A percentile compares a stretch with the other conserved stretches of the same genome.
These are phyloP conservation scores for Lacanobia oleracea DNA, from an alignment of 2,888 invertebrate genomes.

Conservation along the genomic window DNA sequence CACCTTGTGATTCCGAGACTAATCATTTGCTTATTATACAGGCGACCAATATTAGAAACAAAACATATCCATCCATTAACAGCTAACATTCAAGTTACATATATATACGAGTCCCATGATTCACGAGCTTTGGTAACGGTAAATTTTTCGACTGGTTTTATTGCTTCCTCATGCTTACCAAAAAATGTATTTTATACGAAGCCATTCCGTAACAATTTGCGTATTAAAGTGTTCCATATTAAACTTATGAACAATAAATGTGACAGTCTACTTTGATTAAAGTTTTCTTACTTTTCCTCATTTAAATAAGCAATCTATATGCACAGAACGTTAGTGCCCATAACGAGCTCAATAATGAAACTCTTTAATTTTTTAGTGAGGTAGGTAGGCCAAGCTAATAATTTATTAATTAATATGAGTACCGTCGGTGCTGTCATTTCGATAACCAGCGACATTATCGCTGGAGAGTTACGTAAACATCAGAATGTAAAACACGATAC, in stretches of 20 bases:
- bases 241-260: slow-evolving; percentile 51
- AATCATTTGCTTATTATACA: slow-evolving; percentile 24
- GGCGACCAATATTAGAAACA: slow-evolving; percentile 12
- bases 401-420: slow-evolving; percentile 88
- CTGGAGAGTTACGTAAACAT: slow-evolving; percentile 89
- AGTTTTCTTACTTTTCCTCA: slow-evolving; percentile 77
- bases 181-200: slow-evolving; percentile 52
- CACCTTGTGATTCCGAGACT: slow-evolving; percentile 52
- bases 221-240: slow-evolving; percentile 36
- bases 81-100: slow-evolving; percentile 64
- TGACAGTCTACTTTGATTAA: slow-evolving; percentile 64
- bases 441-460: slow-evolving; percentile 86
- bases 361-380: slow-evolving; percentile 87
- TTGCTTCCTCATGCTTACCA: slow-evolving; percentile 71
- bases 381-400: slow-evolving; percentile 84
- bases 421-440: slow-evolving; percentile 82
- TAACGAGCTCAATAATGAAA: slow-evolving; percentile 85
- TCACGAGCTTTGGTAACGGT: slow-evolving; percentile 76
- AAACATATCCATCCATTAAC: slow-evolving; percentile 31
- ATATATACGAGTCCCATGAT: slow-evolving; percentile 77
- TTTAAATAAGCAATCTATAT: slow-evolving; percentile 86
- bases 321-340: slow-evolving; percentile 81
- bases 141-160: slow-evolving; percentile 78
- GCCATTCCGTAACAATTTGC: slow-evolving; percentile 40
- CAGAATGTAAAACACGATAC: slow-evolving; percentile 89